Evolutionary conservation across 2,888 invertebrate genomes (phyloP).

Genomic region (Incurvaria masculella): DNA sequence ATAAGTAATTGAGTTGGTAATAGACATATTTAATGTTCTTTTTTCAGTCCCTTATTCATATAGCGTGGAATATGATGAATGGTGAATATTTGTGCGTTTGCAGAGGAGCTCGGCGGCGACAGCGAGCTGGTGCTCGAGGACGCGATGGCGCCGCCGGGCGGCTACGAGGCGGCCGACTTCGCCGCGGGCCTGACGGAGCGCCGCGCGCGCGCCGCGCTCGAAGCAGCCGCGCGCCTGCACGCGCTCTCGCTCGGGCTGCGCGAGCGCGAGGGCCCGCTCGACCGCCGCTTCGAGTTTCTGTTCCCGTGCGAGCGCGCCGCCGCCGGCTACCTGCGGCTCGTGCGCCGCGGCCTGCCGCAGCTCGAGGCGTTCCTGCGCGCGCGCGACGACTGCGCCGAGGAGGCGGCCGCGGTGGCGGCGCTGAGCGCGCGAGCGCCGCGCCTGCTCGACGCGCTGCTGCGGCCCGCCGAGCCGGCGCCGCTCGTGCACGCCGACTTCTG

Average conservation of each 20-base stretch:
- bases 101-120: constrained; percentile 49
- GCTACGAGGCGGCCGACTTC: constrained; percentile 64
- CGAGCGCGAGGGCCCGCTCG: constrained; percentile 45
- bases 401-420: constrained; percentile 60
- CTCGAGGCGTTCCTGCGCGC: constrained; percentile 68
- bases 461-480: constrained; percentile 71
- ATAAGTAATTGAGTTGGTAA: too few relatives aligned
- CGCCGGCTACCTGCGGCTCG: constrained; percentile 75
- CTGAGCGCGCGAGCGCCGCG: constrained; percentile 68
- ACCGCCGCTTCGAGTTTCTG: constrained; percentile 58
- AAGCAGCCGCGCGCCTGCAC: constrained; percentile 69
- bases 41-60: too few relatives aligned
- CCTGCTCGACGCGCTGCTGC: constrained; percentile 65
- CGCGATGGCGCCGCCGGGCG: constrained; percentile 58
- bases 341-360: constrained; percentile 74
- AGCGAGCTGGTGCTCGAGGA: constrained; percentile 73
- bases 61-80: constrained; percentile 2
- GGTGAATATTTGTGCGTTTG: constrained; percentile 14
- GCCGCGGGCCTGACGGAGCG: constrained; percentile 62
- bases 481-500: constrained; percentile 83
- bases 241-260: constrained; percentile 63
- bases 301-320: constrained; percentile 77
- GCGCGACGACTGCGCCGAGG: constrained; percentile 60
- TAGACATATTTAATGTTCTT: too few relatives aligned
- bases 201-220: constrained; percentile 66